Percentiles rank a stretch among this genome's conserved stretches.
Conservation (phyloP, 2,113 vertebrate species). For the Ellobius talpinus region DNA sequence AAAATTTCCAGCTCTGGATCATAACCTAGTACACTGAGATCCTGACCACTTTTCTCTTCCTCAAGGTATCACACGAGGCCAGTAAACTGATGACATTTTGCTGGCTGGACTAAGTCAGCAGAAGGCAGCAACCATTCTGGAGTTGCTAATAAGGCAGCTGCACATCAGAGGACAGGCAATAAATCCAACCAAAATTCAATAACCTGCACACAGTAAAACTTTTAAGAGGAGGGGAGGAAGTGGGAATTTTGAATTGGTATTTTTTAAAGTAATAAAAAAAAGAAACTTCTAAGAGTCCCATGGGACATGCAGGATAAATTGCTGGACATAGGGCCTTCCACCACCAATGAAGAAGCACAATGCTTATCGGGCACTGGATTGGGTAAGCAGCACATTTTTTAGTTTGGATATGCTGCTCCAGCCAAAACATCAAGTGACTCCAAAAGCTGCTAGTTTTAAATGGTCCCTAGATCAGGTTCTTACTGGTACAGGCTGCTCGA, state of each 20-base stretch:
- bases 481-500: background rate
- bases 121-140: background rate
- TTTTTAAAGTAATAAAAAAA: too few species aligned
- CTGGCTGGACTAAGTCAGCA: background rate
- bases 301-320: background rate
- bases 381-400: background rate
- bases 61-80: background rate
- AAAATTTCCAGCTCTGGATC: background rate
- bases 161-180: background rate
- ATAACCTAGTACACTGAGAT: background rate
- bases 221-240: too few species aligned
- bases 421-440: background rate
- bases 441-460: background rate
- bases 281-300: background rate
- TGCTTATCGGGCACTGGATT: background rate
- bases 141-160: background rate
- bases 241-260: too few species aligned
- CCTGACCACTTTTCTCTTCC: background rate
- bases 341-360: background rate
- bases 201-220: background rate
- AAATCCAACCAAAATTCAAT: background rate
- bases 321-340: background rate
- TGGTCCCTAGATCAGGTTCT: background rate
- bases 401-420: background rate
- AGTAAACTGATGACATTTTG: background rate